Conservation (phyloP, 2,113 vertebrate genomes). For the Rousettus leschenaultii region DNA sequence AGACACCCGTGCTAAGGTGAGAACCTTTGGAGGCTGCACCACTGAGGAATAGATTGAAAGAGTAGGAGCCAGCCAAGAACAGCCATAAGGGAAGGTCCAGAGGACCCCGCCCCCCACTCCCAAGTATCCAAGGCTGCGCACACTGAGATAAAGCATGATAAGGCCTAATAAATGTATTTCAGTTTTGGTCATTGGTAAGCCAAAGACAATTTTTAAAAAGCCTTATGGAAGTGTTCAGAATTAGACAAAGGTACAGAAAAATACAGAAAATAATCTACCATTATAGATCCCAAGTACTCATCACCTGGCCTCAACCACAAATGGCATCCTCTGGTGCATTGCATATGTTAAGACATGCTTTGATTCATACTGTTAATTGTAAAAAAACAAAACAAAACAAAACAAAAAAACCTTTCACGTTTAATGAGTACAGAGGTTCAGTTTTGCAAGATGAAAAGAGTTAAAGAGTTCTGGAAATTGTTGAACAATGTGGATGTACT, state of each 20-base stretch:
- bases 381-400: not conserved
- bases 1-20: not conserved
- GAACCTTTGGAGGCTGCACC: not conserved
- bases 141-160: not conserved
- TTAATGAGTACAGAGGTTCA: not conserved
- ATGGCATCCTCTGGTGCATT: not conserved
- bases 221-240: not conserved
- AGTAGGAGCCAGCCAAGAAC: not conserved
- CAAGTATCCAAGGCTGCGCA: not conserved
- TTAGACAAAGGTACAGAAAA: not conserved
- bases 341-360: not conserved
- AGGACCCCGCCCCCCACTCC: not conserved
- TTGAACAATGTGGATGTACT: not conserved
- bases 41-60: not conserved
- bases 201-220: not conserved
- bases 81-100: not conserved
- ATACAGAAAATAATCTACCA: not conserved
- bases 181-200: not conserved
- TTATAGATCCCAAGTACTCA: not conserved
- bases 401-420: not conserved
- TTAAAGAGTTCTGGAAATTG: not conserved
- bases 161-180: not conserved
- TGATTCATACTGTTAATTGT: not conserved
- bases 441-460: not conserved
- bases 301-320: not conserved